Evolutionary conservation across 2,888 invertebrate genomes (phyloP), one percentile per base, ranked within the genome.

Genomic region (Agelastica alni): DNA sequence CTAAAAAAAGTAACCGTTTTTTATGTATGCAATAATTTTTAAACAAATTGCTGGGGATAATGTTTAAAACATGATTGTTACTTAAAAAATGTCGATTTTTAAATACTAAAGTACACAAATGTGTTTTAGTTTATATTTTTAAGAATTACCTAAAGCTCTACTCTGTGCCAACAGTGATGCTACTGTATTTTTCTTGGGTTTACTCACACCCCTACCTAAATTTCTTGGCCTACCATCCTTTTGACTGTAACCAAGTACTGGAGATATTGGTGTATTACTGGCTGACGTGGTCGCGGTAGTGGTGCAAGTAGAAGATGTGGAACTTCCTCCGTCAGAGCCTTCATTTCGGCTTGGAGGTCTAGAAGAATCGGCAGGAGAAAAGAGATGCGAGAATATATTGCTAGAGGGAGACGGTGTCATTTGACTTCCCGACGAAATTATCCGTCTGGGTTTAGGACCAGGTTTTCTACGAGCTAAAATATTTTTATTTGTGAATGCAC

Each of bases 181-280:
- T 1, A 93, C 93, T 0, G 93, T 93, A 75, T 93, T 93, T 80
- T 93, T 93, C 82, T 93, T 93, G 58, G 93, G 93, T 75, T 92
- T 92, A 67, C 91, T 91, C 14, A 92, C 91, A 0, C 93, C 93
- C 4, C 92, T 83, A 16, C 93, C 93, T 17, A 93, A 80, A 77
- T 93, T 92, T 6, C 92, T 82, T 0, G 92, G 91, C 22, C 92
- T 78, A 2, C 91, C 89, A 71, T 92, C 92, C 59, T 91, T 86
- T 59, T 76, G 75, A 5, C 48, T 52, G 4, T 20, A 28, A 10
- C 41, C 48, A 12, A 31, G 20, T 12, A 60, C 60, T 32, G 61
- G 55, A 20, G 64, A 62, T 20, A 61, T 58, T 13, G 61, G 53
- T 1, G 58, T 59, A 3, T 46, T 44, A 14, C 53, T 49, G 2